Percentiles rank a stretch among this genome's conserved stretches.
Evolutionary conservation across 2,797 vertebrate genomes (phyloP).

Genomic region (Euthynnus affinis): DNA sequence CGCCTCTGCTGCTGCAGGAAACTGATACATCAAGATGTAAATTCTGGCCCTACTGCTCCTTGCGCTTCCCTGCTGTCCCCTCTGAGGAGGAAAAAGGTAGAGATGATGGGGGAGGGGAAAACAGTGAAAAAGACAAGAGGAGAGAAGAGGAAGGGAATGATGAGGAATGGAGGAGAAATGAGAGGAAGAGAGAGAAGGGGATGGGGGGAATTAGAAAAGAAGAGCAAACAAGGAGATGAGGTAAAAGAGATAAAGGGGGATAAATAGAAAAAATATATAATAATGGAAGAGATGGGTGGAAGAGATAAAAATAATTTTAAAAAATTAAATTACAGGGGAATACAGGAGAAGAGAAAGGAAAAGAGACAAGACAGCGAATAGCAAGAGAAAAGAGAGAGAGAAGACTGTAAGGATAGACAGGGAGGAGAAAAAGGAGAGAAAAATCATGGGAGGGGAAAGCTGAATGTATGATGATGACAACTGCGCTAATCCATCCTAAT

Average conservation of each 20-base stretch:
- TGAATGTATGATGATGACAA: slow-evolving; percentile 37
- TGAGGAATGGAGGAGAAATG: not conserved
- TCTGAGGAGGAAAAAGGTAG: not conserved
- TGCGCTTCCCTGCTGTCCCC: slow-evolving; percentile 40
- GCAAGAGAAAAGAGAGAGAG: not conserved
- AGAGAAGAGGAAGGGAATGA: not conserved
- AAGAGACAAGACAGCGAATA: slow-evolving; percentile 12
- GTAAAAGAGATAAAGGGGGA: not conserved
- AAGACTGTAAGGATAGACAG: slow-evolving; percentile 20
- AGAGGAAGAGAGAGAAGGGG: not conserved
- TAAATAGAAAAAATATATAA: not conserved
- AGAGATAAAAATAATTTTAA: not conserved
- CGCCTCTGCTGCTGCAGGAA: slow-evolving; percentile 63
- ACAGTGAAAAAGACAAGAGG: not conserved
- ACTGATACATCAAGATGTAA: slow-evolving; percentile 84
- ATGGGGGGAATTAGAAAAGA: not conserved
- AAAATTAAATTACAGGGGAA: not conserved
- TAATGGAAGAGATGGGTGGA: not conserved
- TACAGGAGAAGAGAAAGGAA: slow-evolving; percentile 27
- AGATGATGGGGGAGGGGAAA: not conserved
- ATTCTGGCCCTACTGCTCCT: slow-evolving; percentile 74
- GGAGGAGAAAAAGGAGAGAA: not conserved
- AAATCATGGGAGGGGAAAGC: slow-evolving; percentile 28
- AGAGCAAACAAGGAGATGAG: slow-evolving; percentile 10
- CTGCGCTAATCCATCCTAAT: slow-evolving; percentile 74